These are phyloP conservation scores for Menidia beryllina DNA, from an alignment of 2,113 vertebrate species.

Conservation along the genomic window DNA sequence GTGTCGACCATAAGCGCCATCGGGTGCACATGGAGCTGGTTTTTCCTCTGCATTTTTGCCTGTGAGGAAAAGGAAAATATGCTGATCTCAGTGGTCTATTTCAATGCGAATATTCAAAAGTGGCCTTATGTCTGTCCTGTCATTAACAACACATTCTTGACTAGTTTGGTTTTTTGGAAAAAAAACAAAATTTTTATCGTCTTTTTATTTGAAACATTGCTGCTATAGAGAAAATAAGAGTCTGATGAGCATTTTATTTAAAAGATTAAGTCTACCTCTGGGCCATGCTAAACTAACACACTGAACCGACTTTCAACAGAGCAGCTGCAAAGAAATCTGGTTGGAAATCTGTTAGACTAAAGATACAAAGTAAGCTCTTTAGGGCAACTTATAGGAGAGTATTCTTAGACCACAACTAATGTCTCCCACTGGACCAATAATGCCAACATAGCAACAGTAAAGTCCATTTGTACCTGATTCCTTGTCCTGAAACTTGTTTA, in stretches of 20 bases:
- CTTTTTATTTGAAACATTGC: too few species aligned
- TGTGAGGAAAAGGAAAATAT: slow-evolving; percentile 32
- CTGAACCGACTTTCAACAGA: slow-evolving; percentile 15
- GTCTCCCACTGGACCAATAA: slow-evolving; percentile 65
- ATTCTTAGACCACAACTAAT: slow-evolving; percentile 59
- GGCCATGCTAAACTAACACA: background rate
- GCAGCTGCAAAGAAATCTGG: slow-evolving; percentile 21
- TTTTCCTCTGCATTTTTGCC: slow-evolving; percentile 85
- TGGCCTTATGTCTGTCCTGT: background rate
- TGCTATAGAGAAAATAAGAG: too few species aligned
- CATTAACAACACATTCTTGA: background rate
- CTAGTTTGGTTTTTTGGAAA: background rate
- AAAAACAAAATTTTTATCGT: background rate
- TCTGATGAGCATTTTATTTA: too few species aligned
- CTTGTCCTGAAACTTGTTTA: slow-evolving; percentile 54
- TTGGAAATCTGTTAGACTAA: slow-evolving; percentile 43
- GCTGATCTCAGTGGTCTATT: background rate
- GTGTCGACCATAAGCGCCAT: slow-evolving; percentile 89
- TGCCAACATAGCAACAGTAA: slow-evolving; percentile 63
- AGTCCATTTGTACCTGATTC: slow-evolving; percentile 66
- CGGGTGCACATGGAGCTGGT: slow-evolving; percentile 91
- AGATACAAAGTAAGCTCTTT: slow-evolving; percentile 62
- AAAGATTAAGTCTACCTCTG: background rate
- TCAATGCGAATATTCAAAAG: background rate
- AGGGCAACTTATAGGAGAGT: slow-evolving; percentile 42